Evolutionary conservation across 1,140 invertebrate species (phyloP), one percentile per base, ranked within the genome.

Genomic region (Drosophila melanica): DNA sequence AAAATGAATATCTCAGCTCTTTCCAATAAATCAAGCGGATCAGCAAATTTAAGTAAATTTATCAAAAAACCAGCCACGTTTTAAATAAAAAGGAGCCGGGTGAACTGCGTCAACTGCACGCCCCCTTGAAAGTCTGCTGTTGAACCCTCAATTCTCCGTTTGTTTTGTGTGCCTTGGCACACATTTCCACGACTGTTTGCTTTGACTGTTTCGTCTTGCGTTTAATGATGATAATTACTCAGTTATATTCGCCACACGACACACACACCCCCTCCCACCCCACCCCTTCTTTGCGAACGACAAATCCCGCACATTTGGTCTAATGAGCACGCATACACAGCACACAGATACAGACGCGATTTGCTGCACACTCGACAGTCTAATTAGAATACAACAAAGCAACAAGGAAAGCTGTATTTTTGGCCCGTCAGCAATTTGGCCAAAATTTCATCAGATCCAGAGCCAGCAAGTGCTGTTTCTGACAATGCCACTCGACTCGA

Each of bases 201-300:
- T 71, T 74, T 75, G 80, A 51, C 66, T 65, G 51, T 64, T 68
- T 60, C 60, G 72, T 72, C 72, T 75, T 58, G 58, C 62, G 48
- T 82, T 77, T 82, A 82, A 82, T 82, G 80, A 82, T 79, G 62
- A 84, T 82, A 82, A 82, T 82, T 82, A 82, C 75, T 75, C 62
- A 62, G 63, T 68, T 30, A 72, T 37, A 63, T 58, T 33, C 35
- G 35, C 53, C 23, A 18, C 60, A 44, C 62, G 18, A 27, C n/a
- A 14, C 14, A 23, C 18, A 18, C 18, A 50, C 18, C 55, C 55
- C 47, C 16, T 12, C 4, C 54, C 45, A 9, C 23, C 16, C 4
- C n/a, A 10, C 16, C 16, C 14, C 5, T 14, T 8, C 20, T n/a
- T n/a, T 23, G 2, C 5, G 5, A 5, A 27, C 27, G 10, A 37